A percentile compares a stretch with the other conserved stretches of the same genome.
These are phyloP conservation scores for Atractosteus spatula DNA, from an alignment of 2,113 vertebrate species.

Conservation along the genomic window DNA sequence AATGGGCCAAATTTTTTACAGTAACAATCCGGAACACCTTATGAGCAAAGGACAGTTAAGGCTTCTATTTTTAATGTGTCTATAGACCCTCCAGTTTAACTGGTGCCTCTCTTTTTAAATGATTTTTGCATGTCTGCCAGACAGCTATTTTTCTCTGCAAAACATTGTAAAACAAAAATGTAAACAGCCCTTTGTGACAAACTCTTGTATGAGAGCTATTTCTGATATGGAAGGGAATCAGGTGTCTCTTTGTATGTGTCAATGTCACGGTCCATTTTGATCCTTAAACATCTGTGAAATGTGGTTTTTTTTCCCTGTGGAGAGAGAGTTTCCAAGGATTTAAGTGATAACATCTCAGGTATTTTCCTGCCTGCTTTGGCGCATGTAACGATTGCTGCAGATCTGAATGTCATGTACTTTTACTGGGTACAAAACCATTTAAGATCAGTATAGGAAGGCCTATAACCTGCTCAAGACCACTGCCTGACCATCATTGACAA, in stretches of 20 bases:
- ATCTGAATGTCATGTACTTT: neutral
- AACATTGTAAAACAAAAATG: conserved; percentile 48
- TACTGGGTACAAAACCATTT: neutral
- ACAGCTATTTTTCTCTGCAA: conserved; percentile 31
- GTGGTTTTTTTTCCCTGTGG: conserved; percentile 18
- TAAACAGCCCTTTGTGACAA: conserved; percentile 52
- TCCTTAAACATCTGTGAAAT: conserved; percentile 48
- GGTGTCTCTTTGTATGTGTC: conserved; percentile 39
- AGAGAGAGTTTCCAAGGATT: conserved; percentile 30
- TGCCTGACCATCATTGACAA: no score
- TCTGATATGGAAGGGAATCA: conserved; percentile 38
- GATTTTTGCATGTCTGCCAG: conserved; percentile 17
- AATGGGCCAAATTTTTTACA: no score
- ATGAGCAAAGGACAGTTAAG: no score
- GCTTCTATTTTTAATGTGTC: no score
- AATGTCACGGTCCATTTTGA: conserved; percentile 46
- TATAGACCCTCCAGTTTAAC: no score
- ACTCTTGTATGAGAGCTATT: conserved; percentile 28
- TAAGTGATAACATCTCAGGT: conserved; percentile 25
- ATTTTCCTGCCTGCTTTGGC: neutral
- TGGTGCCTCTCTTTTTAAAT: neutral
- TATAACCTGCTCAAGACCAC: no score
- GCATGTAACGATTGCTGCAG: neutral
- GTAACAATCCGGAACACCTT: no score
- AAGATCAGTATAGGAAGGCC: no score